Evolutionary conservation across 2,113 vertebrate species (phyloP).

Genomic region (Hirundichthys speculiger): DNA sequence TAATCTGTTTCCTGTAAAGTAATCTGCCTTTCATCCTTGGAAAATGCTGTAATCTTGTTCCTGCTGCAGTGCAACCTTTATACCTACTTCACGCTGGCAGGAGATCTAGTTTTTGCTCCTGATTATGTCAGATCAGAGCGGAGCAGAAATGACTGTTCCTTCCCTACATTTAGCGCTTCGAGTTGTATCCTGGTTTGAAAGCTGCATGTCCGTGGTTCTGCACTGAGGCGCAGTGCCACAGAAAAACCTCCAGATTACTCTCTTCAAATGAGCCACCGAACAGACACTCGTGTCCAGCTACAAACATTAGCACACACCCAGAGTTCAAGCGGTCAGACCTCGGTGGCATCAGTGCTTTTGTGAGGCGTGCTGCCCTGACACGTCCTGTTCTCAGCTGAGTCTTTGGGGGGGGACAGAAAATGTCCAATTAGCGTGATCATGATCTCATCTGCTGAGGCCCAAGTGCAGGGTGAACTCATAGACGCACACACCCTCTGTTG

Average conservation of each 20-base stretch:
- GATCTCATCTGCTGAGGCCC: conserved; percentile 23
- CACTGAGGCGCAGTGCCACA: too few species aligned
- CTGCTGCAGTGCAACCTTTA: conserved; percentile 5
- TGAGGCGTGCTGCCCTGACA: conserved; percentile 4
- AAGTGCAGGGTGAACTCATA: background rate
- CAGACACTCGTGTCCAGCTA: too few species aligned
- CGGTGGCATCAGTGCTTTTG: background rate
- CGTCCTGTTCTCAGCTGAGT: conserved; percentile 24
- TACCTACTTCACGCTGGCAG: too few species aligned
- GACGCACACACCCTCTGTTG: conserved; percentile 32
- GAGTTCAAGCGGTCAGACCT: conserved; percentile 19
- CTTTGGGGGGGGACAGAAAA: conserved; percentile 25
- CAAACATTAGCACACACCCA: too few species aligned
- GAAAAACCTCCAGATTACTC: too few species aligned
- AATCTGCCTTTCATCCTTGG: conserved; percentile 22
- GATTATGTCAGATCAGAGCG: too few species aligned
- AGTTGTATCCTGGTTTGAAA: too few species aligned
- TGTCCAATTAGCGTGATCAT: conserved; percentile 24
- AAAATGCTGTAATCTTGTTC: conserved; percentile 9
- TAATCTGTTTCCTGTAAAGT: conserved; percentile 40
- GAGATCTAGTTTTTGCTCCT: too few species aligned
- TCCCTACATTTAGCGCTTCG: too few species aligned
- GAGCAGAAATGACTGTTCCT: too few species aligned
- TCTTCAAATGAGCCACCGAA: too few species aligned
- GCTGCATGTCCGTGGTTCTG: too few species aligned